Percentiles rank a stretch among this genome's conserved stretches.
phyloP scores from a whole-genome alignment of 2,797 vertebrate species.

The Leptatherina wallacei region DNA sequence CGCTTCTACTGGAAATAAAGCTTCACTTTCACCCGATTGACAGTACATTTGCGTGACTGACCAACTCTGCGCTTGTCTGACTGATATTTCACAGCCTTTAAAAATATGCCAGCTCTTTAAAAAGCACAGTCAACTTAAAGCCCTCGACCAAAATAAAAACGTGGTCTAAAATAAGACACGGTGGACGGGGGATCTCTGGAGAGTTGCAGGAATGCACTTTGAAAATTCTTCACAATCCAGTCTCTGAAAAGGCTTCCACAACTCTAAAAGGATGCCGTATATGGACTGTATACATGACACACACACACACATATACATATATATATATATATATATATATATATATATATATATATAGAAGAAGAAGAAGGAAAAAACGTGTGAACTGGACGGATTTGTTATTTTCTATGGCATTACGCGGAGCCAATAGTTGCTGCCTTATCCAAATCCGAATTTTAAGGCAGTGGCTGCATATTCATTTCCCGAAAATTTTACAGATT shows the following conservation, averaged over 20 bases:
- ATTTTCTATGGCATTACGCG: neutral
- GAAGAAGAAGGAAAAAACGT: slow-evolving; percentile 26
- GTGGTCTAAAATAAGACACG: slow-evolving; percentile 64
- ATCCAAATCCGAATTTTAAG: neutral
- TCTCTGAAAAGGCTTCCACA: slow-evolving; percentile 39
- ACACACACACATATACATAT: too few species aligned
- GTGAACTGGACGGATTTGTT: neutral
- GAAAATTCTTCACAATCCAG: slow-evolving; percentile 52
- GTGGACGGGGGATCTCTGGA: slow-evolving; percentile 59
- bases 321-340: too few species aligned
- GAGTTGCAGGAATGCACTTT: slow-evolving; percentile 69
- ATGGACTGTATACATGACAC: slow-evolving; percentile 35
- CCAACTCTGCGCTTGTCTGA: slow-evolving; percentile 12
- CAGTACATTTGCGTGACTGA: slow-evolving; percentile 42
- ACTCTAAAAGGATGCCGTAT: slow-evolving; percentile 43
- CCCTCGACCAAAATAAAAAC: slow-evolving; percentile 32
- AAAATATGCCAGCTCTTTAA: slow-evolving; percentile 24
- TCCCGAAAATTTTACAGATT: neutral
- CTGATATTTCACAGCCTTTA: slow-evolving; percentile 14
- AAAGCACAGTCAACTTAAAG: slow-evolving; percentile 53
- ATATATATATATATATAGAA: too few species aligned
- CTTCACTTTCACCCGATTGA: slow-evolving; percentile 64
- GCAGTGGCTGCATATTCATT: neutral
- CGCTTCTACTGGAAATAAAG: slow-evolving; percentile 62
- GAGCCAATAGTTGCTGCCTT: neutral